Evolutionary conservation across 35 echinoderm and acorn worm species (phyloP).

Genomic region (Patiria miniata): DNA sequence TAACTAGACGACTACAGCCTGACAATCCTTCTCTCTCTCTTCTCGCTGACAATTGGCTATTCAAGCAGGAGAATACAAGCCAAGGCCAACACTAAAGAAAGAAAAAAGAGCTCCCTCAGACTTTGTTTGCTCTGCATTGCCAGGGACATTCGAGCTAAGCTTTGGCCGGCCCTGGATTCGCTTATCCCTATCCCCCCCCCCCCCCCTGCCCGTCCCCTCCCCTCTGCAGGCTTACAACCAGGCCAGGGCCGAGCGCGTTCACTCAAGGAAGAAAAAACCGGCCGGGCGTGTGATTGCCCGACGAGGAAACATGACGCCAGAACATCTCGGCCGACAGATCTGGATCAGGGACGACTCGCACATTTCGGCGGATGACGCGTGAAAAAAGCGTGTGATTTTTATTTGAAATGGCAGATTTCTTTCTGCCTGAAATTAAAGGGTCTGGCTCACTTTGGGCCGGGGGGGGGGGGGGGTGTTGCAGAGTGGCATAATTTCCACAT

Average conservation of each 20-base stretch:
- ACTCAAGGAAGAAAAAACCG: not conserved
- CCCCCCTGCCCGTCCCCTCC: no score
- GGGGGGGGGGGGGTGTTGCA: no score
- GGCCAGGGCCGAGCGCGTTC: no score
- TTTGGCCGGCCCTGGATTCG: not conserved
- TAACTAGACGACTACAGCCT: no score
- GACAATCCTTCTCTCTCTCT: no score
- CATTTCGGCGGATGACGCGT: constrained; percentile 17
- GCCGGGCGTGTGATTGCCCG: constrained; percentile 22
- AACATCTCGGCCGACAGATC: constrained; percentile 25
- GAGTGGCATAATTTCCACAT: not conserved
- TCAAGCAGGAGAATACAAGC: not conserved
- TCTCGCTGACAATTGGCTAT: not conserved
- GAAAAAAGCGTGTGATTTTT: constrained; percentile 15
- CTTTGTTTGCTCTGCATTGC: not conserved
- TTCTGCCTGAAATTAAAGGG: not conserved
- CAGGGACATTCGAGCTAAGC: not conserved
- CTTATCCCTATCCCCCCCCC: no score
- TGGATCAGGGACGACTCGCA: constrained; percentile 6
- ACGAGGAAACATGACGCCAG: constrained; percentile 32
- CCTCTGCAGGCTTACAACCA: no score
- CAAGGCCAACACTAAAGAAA: not conserved
- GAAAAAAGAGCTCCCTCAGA: not conserved
- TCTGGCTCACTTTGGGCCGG: not conserved
- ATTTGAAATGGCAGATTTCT: constrained; percentile 4